Evolutionary conservation across 2,113 vertebrate species (phyloP), one percentile per base, ranked within the genome.

Genomic region (Erythrocercus mccallii): DNA sequence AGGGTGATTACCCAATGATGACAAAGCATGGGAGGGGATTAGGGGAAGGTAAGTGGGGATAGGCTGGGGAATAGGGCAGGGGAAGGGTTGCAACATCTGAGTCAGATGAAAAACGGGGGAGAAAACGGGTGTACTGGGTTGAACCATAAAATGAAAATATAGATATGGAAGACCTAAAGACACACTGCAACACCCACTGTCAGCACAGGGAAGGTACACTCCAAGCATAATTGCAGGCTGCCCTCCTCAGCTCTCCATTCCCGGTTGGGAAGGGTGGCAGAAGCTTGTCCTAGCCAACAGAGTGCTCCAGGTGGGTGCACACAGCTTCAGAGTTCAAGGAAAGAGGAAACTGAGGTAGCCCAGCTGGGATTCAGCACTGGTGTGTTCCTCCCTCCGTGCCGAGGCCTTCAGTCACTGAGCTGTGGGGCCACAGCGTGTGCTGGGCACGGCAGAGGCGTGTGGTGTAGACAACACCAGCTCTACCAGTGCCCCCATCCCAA

Each of bases 401-500:
- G 27, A 83, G 45, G 5, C 42, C 15, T 71, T 44, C 56, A 13
- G 12, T 15, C 42, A 1, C 21, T 12, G 47, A 66, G 37, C 68
- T n/a, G 4, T 2, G 5, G n/a, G 56, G 20, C 35, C 5, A 0
- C 2, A 4, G 73, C 2, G 0, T 4, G 0, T 1, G 24, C 6
- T 23, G 5, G 20, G 15, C n/a, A 11, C 18, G 8, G 28, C 23
- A 22, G 81, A 71, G 37, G 13, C 0, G 0, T 2, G 0, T 1
- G 19, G 10, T 3, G 14, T 35, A 35, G 35, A 21, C 57, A 33
- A 33, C 11, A 1, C 5, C 2, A 1, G 35, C 24, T 50, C 27
- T 8, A 1, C 21, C 9, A 4, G 5, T 23, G 24, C 4, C 69
- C 37, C 33, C 19, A 1, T 68, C 25, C 65, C 50, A 27, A 27